phyloP scores from a whole-genome alignment of 2,797 vertebrate species.

The Delichon dasypus region DNA sequence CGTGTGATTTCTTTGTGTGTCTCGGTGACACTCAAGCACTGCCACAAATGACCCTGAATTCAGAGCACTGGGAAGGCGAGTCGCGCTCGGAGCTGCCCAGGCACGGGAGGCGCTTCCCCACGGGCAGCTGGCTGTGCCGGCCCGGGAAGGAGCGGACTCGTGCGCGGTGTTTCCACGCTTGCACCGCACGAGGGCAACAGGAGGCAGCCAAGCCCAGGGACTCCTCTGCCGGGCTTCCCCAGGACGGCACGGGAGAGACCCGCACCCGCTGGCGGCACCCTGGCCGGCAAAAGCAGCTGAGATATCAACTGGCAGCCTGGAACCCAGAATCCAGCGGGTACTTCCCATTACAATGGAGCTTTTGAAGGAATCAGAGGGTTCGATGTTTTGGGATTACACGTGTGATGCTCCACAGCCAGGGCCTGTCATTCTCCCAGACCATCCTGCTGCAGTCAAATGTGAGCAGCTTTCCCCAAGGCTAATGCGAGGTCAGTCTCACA shows the following conservation, averaged over 20 bases:
- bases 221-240: not conserved
- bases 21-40: not conserved
- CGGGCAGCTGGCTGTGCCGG: not conserved
- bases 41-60: not conserved
- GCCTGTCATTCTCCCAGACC: not conserved
- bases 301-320: not conserved
- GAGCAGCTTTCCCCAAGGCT: not conserved
- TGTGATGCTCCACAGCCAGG: not conserved
- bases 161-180: not conserved
- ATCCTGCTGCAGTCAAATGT: not conserved
- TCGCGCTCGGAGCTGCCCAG: not conserved
- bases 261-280: not conserved
- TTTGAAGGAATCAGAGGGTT: not conserved
- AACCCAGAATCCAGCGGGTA: not conserved
- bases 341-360: not conserved
- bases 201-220: not conserved
- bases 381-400: fast-evolving
- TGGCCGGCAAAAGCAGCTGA: not conserved
- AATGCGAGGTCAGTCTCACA: not conserved
- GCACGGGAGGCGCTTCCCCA: not conserved
- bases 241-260: not conserved
- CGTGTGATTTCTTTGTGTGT: too few species aligned
- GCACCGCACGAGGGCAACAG: not conserved
- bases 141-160: not conserved
- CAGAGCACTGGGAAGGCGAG: not conserved